phyloP scores from a whole-genome alignment of 2,888 invertebrate species.

The Orchesella flavescens region DNA sequence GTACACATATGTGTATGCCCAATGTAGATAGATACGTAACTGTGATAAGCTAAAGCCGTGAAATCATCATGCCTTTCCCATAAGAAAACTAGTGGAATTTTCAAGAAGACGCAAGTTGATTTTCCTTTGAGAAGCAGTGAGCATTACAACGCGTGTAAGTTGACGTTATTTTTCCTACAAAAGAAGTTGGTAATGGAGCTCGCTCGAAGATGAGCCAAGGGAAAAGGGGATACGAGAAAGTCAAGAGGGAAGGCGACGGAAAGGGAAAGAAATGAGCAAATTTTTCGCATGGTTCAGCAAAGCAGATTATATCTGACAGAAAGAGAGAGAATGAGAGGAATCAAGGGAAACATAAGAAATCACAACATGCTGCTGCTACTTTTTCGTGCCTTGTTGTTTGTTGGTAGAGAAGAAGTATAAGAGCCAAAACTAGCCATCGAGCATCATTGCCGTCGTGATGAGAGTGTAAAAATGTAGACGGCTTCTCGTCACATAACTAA shows the following conservation, averaged over 20 bases:
- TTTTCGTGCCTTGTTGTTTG: conserved; percentile 8
- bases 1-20: no score
- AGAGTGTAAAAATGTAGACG: conserved; percentile 12
- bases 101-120: not conserved
- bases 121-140: not conserved
- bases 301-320: conserved; percentile 45
- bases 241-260: conserved; percentile 18
- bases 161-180: not conserved
- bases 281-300: conserved; percentile 54
- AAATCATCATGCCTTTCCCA: conserved; percentile 9
- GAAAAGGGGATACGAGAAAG: conserved; percentile 14
- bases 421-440: conserved; percentile 44
- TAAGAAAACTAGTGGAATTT: not conserved
- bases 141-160: not conserved
- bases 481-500: conserved; percentile 25
- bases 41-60: no score
- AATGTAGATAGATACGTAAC: no score
- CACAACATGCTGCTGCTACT: conserved; percentile 22
- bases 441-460: not conserved
- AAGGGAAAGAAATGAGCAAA: conserved; percentile 31
- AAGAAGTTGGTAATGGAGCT: conserved; percentile 35
- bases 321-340: conserved; percentile 38
- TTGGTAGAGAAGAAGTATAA: not conserved
- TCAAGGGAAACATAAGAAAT: conserved; percentile 54
- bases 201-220: conserved; percentile 42